Evolutionary conservation across 2,113 vertebrate species (phyloP).

Genomic region (Hepsetus odoe): DNA sequence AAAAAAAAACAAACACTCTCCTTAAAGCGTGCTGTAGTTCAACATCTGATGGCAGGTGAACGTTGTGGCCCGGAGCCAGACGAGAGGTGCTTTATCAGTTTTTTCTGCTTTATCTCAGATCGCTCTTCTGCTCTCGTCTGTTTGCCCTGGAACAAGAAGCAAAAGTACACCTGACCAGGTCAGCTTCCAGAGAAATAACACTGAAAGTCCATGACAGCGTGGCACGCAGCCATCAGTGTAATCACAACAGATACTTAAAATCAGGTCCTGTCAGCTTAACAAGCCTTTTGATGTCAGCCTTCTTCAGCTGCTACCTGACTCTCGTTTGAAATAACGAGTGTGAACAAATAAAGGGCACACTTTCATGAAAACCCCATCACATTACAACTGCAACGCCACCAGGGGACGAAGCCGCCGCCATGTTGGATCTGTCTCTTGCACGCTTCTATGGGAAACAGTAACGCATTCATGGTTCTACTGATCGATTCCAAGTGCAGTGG

Average conservation of each 20-base stretch:
- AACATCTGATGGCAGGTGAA: background rate
- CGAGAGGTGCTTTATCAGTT: background rate
- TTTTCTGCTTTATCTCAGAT: background rate
- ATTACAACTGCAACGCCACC: no score
- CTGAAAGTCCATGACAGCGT: background rate
- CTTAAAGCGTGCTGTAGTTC: no score
- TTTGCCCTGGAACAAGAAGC: background rate
- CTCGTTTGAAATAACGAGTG: no score
- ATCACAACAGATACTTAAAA: background rate
- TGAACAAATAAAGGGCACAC: no score
- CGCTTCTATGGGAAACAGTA: no score
- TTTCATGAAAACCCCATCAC: no score
- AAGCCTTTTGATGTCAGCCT: background rate
- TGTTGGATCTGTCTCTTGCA: no score
- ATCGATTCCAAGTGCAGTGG: no score
- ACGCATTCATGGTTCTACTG: no score
- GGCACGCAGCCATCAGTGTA: background rate
- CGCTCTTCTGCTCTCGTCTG: background rate
- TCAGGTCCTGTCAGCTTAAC: background rate
- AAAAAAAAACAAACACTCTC: no score
- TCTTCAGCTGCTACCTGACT: background rate
- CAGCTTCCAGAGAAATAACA: conserved; percentile 2
- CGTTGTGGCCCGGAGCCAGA: background rate
- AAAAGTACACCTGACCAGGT: background rate
- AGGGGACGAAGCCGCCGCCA: no score